These are phyloP conservation scores for Lepus europaeus DNA, from an alignment of 2,113 vertebrate species.

Conservation along the genomic window DNA sequence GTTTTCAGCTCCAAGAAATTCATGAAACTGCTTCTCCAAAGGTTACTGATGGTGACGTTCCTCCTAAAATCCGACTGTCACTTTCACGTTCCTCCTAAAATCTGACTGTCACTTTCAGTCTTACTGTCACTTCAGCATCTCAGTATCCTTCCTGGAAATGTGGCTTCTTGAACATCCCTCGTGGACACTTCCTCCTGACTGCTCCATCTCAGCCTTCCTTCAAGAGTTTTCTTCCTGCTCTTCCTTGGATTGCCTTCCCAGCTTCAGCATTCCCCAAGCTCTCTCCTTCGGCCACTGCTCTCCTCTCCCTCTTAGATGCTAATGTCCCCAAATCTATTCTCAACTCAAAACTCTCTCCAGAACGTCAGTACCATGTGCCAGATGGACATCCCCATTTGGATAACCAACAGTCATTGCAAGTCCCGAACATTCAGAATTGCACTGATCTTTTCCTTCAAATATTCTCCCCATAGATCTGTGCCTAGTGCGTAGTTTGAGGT, in stretches of 20 bases:
- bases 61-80: background rate
- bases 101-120: background rate
- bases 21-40: background rate
- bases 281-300: background rate
- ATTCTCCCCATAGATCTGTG: background rate
- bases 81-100: background rate
- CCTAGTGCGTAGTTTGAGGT: background rate
- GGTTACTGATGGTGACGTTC: background rate
- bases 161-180: background rate
- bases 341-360: background rate
- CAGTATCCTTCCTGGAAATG: accelerated
- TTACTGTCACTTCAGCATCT: background rate
- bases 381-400: background rate
- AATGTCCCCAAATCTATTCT: background rate
- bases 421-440: background rate
- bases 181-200: no score
- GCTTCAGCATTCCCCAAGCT: background rate
- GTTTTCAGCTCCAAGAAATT: background rate
- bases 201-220: background rate
- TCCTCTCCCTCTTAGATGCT: background rate
- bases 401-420: background rate
- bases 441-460: background rate
- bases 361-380: background rate
- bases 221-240: background rate
- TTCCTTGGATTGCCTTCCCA: background rate